Conservation (phyloP, 35 echinoderm and acorn worm species). For the Holothuria glaberrima region DNA sequence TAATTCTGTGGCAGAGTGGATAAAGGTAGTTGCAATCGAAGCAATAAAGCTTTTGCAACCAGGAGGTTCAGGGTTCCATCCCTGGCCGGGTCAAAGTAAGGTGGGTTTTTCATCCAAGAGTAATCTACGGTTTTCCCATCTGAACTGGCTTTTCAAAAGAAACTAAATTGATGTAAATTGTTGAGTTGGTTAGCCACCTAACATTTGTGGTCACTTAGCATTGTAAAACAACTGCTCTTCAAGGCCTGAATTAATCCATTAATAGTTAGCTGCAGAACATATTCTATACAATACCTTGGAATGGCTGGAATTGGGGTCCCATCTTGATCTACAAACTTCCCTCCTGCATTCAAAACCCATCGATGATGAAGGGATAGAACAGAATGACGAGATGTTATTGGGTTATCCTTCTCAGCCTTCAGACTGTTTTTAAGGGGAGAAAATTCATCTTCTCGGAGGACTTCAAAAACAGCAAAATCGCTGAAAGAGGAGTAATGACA, state of each 20-base stretch:
- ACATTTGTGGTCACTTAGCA: neutral
- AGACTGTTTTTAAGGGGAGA: conserved; percentile 97
- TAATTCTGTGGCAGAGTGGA: too few species aligned
- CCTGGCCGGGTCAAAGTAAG: neutral
- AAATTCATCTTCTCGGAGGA: conserved; percentile 94
- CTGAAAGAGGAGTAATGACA: conserved; percentile 8
- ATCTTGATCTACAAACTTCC: conserved; percentile 83
- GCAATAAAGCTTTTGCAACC: too few species aligned
- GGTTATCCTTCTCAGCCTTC: conserved; percentile 96
- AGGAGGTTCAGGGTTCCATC: too few species aligned
- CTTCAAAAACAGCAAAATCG: conserved; percentile 97
- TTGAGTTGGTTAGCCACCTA: too few species aligned
- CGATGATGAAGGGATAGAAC: conserved; percentile 94
- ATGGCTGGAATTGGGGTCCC: conserved; percentile 94
- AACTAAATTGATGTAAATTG: too few species aligned
- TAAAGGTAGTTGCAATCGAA: too few species aligned
- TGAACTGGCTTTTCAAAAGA: too few species aligned
- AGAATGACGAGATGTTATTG: conserved; percentile 88
- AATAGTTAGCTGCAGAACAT: neutral
- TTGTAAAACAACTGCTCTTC: too few species aligned
- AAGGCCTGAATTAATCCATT: neutral
- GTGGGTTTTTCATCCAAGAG: neutral
- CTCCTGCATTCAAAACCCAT: conserved; percentile 91
- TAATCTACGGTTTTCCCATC: too few species aligned
- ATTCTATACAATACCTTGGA: conserved; percentile 66